Evolutionary conservation across 1,140 invertebrate genomes (phyloP).

Genomic region (Macrobrachium rosenbergii): DNA sequence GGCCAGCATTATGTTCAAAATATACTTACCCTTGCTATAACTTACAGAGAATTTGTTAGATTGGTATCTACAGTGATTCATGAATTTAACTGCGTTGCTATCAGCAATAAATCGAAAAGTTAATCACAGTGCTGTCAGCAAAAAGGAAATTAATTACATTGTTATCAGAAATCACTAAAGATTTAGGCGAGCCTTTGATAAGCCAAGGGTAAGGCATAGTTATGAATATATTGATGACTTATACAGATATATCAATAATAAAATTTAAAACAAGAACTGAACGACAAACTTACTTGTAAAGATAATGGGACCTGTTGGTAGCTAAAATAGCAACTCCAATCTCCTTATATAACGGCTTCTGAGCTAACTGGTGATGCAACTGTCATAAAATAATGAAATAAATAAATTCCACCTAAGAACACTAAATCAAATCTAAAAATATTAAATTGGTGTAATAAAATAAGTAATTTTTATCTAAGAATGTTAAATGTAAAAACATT

Average conservation of each 20-base stretch:
- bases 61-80: background rate
- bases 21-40: too few relatives aligned
- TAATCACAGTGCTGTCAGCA: too few relatives aligned
- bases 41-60: background rate
- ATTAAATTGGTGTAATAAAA: too few relatives aligned
- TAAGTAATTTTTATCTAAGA: too few relatives aligned
- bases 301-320: slow-evolving; percentile 58
- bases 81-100: too few relatives aligned
- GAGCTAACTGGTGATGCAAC: slow-evolving; percentile 46
- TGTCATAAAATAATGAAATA: slow-evolving; percentile 8
- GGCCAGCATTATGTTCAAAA: too few relatives aligned
- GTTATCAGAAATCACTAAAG: too few relatives aligned
- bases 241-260: background rate
- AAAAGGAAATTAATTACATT: too few relatives aligned
- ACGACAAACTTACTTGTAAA: slow-evolving; percentile 52
- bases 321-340: slow-evolving; percentile 60
- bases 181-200: too few relatives aligned
- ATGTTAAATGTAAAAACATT: too few relatives aligned
- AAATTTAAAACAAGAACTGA: background rate
- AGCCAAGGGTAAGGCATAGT: background rate
- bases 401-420: background rate
- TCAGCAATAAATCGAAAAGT: too few relatives aligned
- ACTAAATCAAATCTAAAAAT: background rate
- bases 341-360: slow-evolving; percentile 51
- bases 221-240: background rate